A percentile compares a stretch with the other conserved stretches of the same genome.
Conservation (phyloP, 1,140 invertebrate genomes). For the Bacillus rossius region DNA sequence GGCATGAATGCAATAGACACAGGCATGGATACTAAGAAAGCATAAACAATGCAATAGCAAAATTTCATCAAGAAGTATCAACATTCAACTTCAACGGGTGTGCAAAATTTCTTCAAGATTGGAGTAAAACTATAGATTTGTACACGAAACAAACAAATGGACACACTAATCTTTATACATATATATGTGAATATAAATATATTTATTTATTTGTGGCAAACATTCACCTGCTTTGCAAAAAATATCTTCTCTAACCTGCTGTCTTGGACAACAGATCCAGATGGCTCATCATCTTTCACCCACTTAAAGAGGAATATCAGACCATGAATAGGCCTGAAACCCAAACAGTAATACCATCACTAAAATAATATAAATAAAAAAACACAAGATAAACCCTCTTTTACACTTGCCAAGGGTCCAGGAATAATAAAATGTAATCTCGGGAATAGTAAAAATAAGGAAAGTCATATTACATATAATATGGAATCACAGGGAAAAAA, state of each 20-base stretch:
- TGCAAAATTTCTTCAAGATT: too few relatives aligned
- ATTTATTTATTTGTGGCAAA: too few relatives aligned
- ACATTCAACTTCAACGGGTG: too few relatives aligned
- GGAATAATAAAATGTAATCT: not conserved
- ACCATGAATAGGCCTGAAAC: constrained; percentile 88
- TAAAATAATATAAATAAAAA: constrained; percentile 10
- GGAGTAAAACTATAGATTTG: too few relatives aligned
- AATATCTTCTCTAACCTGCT: constrained; percentile 85
- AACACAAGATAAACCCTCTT: too few relatives aligned
- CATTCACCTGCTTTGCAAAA: constrained; percentile 91
- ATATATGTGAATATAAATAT: too few relatives aligned
- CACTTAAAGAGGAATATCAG: constrained; percentile 99
- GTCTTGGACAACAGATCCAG: constrained; percentile 80
- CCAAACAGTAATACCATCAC: constrained; percentile 18
- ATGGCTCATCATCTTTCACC: constrained; percentile 82
- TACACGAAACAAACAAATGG: too few relatives aligned
- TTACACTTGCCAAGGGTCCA: not conserved
- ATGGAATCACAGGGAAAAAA: not conserved
- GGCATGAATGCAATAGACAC: too few relatives aligned
- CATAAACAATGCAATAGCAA: too few relatives aligned
- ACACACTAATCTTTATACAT: too few relatives aligned
- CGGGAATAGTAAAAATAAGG: not conserved
- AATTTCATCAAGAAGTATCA: too few relatives aligned
- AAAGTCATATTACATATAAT: not conserved
- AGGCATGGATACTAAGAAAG: too few relatives aligned